Base-by-base conservation (phyloP, 1,140 invertebrate genomes). In the Lordiphosa mommai region DNA sequence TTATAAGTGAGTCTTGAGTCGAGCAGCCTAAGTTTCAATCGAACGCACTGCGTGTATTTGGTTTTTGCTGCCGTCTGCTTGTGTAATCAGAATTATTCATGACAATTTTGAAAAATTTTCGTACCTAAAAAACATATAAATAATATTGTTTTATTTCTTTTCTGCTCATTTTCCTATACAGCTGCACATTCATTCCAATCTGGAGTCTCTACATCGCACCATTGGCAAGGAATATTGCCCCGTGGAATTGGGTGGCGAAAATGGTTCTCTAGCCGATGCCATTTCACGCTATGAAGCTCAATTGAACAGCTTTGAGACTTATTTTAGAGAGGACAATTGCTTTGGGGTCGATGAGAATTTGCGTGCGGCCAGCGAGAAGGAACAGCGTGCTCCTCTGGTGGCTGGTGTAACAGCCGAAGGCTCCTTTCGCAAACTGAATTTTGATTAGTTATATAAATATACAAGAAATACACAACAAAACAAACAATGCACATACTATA, bases 241-340 rank as follows among this genome's bases (percentile, higher is more conserved):
- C 1, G 88, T 86, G 13, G 92, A 93, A 56, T 90, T 90, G 60
- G 92, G 92, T 4, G 91, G 91, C 13, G 76, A 89, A n/a, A 90
- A 89, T 57, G 90, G 91, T 9, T 53, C 90, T 0, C 34, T 90
- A 6, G 77, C 46, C 56, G 90, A 91, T 29, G 88, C 80, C 30
- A 48, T 85, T 89, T 86, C 89, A 37, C 74, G 89, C 32, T 92
- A 91, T 89, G 90, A 91, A 67, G 84, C 85, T 2, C 91, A 91
- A 68, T 53, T 92, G 1, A 86, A 71, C 36, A 84, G 73, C 30
- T 89, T 88, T 46, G 63, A 80, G 0, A 58, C 85, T 6, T 91
- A 90, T 72, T 91, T 91, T 59, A 59, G 90, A 29, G 89, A 91
- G 14, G 90, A 92, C 29, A 90, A 90, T 33, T 89, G 90, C 50